These are phyloP conservation scores for Chrysemys picta DNA, from an alignment of 2,113 vertebrate genomes.

Conservation along the genomic window DNA sequence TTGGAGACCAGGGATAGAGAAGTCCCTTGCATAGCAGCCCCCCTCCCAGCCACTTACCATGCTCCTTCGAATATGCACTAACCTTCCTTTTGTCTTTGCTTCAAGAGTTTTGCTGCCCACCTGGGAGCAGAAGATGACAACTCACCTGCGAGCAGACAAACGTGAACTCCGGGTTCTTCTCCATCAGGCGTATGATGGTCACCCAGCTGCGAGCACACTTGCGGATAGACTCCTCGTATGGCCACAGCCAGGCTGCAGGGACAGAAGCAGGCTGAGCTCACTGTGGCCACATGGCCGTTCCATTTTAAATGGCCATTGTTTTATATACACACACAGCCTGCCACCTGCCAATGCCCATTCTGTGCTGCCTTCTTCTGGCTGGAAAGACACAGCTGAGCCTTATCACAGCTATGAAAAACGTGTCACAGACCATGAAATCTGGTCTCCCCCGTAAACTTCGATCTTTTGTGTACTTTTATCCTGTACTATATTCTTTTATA, in stretches of 20 bases:
- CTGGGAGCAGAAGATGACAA: accelerated
- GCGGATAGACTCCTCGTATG: constrained; percentile 92
- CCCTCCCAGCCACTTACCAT: not conserved
- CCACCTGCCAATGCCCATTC: not conserved
- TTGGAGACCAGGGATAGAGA: not conserved
- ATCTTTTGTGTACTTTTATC: too few species aligned
- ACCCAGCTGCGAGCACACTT: constrained; percentile 97
- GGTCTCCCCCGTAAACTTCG: too few species aligned
- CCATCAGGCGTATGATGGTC: constrained; percentile 88
- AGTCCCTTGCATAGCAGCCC: not conserved
- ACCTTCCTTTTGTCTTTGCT: not conserved
- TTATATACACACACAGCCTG: not conserved
- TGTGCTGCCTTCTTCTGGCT: not conserved
- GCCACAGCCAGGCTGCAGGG: constrained; percentile 95
- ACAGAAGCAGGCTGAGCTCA: not conserved
- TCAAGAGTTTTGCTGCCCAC: not conserved
- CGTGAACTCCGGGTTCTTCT: constrained; percentile 86
- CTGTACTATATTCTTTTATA: too few species aligned
- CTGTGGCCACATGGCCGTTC: not conserved
- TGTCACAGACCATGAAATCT: too few species aligned
- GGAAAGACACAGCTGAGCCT: not conserved
- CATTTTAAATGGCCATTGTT: not conserved
- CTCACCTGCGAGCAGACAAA: constrained; percentile 95
- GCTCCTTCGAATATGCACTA: not conserved
- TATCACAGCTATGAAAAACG: too few species aligned